Evolutionary conservation across 1,140 invertebrate genomes (phyloP).

Genomic region (Eumaeus atala): DNA sequence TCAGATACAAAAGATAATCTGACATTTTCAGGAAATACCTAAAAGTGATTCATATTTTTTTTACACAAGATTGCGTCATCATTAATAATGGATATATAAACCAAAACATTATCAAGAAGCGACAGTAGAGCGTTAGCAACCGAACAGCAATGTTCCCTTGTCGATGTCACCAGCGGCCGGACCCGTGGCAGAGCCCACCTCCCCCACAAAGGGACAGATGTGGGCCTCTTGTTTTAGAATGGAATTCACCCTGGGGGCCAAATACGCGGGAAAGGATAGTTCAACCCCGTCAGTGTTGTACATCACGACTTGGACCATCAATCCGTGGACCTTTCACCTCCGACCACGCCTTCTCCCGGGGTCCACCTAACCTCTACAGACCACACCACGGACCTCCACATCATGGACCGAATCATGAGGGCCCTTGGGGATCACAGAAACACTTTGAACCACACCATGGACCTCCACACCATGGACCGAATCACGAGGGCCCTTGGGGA

Average conservation of each 20-base stretch:
- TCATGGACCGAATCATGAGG: not conserved
- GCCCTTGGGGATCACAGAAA: not conserved
- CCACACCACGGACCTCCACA: not conserved
- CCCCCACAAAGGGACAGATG: not conserved
- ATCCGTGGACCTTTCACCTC: not conserved
- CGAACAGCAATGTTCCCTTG: not conserved
- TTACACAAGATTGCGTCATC: not conserved
- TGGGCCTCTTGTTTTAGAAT: no score
- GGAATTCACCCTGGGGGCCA: not conserved
- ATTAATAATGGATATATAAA: not conserved
- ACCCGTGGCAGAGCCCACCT: not conserved
- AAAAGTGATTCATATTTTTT: not conserved
- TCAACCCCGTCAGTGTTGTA: not conserved
- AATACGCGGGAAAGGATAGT: not conserved
- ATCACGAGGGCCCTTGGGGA: no score
- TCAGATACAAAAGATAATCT: not conserved
- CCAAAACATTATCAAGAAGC: not conserved
- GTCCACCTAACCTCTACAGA: not conserved
- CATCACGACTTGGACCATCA: not conserved
- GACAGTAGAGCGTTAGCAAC: not conserved
- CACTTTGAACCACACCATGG: not conserved
- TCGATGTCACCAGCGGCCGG: not conserved
- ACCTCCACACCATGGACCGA: not conserved
- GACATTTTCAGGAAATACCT: not conserved
- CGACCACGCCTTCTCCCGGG: not conserved